Base-by-base conservation (phyloP, 2,797 vertebrate species). In the Platyrinchus mystaceus region DNA sequence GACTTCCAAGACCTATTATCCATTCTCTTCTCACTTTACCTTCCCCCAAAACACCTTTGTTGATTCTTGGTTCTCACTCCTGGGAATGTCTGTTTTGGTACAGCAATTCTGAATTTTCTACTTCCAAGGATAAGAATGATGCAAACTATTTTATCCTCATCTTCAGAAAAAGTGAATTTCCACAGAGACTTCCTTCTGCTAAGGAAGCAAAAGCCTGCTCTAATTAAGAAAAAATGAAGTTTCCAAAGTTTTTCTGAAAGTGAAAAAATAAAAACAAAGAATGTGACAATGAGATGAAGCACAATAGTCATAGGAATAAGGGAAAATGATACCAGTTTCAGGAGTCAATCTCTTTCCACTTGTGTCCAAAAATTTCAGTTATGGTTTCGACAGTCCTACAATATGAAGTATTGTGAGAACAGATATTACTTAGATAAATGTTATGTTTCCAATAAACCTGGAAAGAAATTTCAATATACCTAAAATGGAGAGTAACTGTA, bases 51-150 rank as follows among this genome's bases (percentile, higher is more conserved):
- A 49, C 4, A 26, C 4, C 36, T 66, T 55, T 84, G 10, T 16
- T 56, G 58, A 30, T 60, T 88, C 21, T 75, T 6, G 1, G 12
- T 73, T 4, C 23, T 64, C 0, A 0, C 9, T 82, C 12, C 14
- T 69, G 27, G 58, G 24, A 79, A 41, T 3, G 0, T 49, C 46
- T 41, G 13, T 69, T 94, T 53, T 73, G 43, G 3, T 39, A 34
- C 2, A 62, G 11, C 12, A 64, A 19, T 64, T 90, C 63, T 88
- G 47, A 84, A 32, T 77, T 77, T 76, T 80, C n/a, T 30, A 20
- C 37, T 73, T 63, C 26, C 28, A 81, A 63, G 9, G 28, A 30
- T 36, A 14, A 85, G 24, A 83, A 66, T 34, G 16, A 30, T 32
- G 8, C 4, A 62, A 90, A 55, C 2, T 8, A 9, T 78, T 84